phyloP scores from a whole-genome alignment of 2,888 invertebrate genomes.

The Dicyrtoma fusca region DNA sequence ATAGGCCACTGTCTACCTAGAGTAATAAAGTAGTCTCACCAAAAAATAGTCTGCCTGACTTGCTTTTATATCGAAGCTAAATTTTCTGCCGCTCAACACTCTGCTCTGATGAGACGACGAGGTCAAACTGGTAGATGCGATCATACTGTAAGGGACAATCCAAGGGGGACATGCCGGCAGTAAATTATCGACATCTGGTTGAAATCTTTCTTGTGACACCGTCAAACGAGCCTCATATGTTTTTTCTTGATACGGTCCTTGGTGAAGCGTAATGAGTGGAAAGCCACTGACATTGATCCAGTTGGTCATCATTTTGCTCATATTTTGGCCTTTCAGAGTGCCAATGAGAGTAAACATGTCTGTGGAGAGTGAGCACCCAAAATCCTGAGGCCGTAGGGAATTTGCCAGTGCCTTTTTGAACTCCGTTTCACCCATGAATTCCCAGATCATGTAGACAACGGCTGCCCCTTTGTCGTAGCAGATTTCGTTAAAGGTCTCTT shows the following conservation, averaged over 20 bases:
- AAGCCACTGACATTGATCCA: not conserved
- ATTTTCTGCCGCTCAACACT: not conserved
- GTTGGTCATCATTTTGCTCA: not conserved
- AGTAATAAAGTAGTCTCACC: no score
- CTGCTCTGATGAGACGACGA: not conserved
- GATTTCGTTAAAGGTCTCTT: not conserved
- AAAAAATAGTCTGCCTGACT: not conserved
- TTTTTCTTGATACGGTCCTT: not conserved
- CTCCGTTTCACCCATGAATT: not conserved
- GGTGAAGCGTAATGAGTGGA: conserved; percentile 2
- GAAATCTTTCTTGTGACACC: conserved; percentile 14
- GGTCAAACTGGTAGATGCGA: not conserved
- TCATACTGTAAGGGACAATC: conserved; percentile 2
- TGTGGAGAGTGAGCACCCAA: no score
- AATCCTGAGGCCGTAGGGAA: no score
- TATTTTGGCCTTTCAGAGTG: not conserved
- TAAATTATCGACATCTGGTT: not conserved
- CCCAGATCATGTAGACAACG: not conserved
- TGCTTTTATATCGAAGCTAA: not conserved
- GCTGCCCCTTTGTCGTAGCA: conserved; percentile 12
- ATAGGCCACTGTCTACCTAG: no score
- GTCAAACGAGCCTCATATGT: not conserved
- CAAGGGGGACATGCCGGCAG: not conserved
- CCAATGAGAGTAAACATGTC: no score
- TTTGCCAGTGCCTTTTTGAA: not conserved